Evolutionary conservation across 2,888 invertebrate genomes (phyloP).

Genomic region (Onthophagus sagittarius): DNA sequence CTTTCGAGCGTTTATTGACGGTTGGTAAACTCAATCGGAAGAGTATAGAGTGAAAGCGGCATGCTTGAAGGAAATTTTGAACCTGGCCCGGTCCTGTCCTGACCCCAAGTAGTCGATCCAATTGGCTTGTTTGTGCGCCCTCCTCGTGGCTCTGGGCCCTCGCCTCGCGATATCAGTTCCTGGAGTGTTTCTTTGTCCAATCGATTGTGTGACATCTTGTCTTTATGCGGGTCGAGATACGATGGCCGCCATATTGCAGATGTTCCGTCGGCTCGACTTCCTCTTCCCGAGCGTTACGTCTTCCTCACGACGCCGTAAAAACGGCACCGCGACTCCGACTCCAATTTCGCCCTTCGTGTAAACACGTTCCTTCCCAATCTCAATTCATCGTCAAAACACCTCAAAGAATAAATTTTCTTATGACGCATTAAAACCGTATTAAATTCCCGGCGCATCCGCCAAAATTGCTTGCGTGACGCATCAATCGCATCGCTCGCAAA

Average conservation of each 20-base stretch:
- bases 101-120: slow-evolving; percentile 35
- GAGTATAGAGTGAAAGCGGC: background rate
- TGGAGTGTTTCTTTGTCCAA: slow-evolving; percentile 44
- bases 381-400: background rate
- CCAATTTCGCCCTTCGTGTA: background rate
- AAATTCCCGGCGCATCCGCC: background rate
- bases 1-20: background rate
- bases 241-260: slow-evolving; percentile 18
- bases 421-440: background rate
- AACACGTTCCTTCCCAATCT: background rate
- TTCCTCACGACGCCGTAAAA: slow-evolving; percentile 13
- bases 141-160: slow-evolving; percentile 24
- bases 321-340: background rate
- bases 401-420: background rate
- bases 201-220: slow-evolving; percentile 49
- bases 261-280: slow-evolving; percentile 36
- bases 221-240: slow-evolving; percentile 44
- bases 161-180: slow-evolving; percentile 41
- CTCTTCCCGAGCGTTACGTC: slow-evolving; percentile 23
- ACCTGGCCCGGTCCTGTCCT: slow-evolving; percentile 22
- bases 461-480: background rate
- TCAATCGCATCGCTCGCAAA: background rate
- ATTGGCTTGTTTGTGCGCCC: slow-evolving; percentile 46
- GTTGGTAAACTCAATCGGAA: background rate
- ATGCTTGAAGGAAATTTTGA: background rate